Base-by-base conservation (phyloP, 2,888 invertebrate genomes). In the Campaea margaritaria region DNA sequence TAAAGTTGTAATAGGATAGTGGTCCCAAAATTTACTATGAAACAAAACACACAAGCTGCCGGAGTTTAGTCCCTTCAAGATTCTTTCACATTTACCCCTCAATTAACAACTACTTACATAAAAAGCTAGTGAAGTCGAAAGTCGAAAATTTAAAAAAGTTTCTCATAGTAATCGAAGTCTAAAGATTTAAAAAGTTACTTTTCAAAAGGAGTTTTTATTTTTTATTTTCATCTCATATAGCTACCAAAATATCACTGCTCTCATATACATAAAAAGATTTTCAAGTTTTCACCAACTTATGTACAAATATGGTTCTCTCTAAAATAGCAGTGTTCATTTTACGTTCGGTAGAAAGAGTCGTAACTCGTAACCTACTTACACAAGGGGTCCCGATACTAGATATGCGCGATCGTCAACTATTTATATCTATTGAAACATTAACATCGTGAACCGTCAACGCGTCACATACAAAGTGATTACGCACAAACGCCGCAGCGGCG, bases 21-120 rank as follows among this genome's bases (percentile, higher is more conserved):
- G 91, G 91, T 91, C 91, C 91, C 91, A 91, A 91, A 89, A 87
- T 90, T 88, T 88, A 89, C 82, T 89, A 90, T 89, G 89, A 91
- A 90, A 85, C 81, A 83, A 85, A 89, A 89, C 85, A 84, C 82
- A 78, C 78, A 79, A 82, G 81, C 83, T 79, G 83, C 78, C 80
- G 51, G 73, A 73, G 67, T 68, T 67, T 38, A 28, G 64, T 61
- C 58, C 76, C 75, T 73, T 51, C 72, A 71, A 74, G 73, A 73
- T 73, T 61, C 72, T 74, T 73, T 71, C 62, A 67, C 64, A 74
- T 73, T 74, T 70, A 70, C 68, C 75, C 70, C 69, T 79, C 74
- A 69, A 43, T 34, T 78, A 79, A 79, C 78, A 74, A 75, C 85
- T 84, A 85, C 80, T 79, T 82, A 85, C 79, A 83, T 75, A 82